These are phyloP conservation scores for Coranthus polyacanthus DNA, from an alignment of 2,797 vertebrate species.

Conservation along the genomic window DNA sequence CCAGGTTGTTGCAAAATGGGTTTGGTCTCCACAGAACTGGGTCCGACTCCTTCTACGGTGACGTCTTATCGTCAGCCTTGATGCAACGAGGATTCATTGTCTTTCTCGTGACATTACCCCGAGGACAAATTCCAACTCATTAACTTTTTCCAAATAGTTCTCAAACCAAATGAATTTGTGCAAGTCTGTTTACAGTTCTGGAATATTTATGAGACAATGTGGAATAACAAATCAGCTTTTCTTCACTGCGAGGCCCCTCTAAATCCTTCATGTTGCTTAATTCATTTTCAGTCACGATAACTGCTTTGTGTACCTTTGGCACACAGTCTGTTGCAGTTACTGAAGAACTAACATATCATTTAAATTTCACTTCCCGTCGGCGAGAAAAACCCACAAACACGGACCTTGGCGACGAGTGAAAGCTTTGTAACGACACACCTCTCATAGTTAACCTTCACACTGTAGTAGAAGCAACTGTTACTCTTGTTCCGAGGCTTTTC, in stretches of 20 bases:
- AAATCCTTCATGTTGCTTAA: conserved; percentile 24
- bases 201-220: conserved; percentile 57
- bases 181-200: conserved; percentile 40
- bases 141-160: conserved; percentile 42
- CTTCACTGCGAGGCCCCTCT: conserved; percentile 13
- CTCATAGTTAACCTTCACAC: too few species aligned
- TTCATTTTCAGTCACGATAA: conserved; percentile 32
- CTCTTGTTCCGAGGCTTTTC: too few species aligned
- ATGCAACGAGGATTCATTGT: conserved; percentile 6
- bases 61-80: neutral
- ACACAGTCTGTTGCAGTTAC: conserved; percentile 27
- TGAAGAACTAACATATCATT: conserved; percentile 35
- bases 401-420: conserved; percentile 3
- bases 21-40: neutral
- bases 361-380: conserved; percentile 16
- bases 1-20: neutral
- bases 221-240: conserved; percentile 52
- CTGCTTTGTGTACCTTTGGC: conserved; percentile 25
- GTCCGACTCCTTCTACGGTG: neutral
- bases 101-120: conserved; percentile 45
- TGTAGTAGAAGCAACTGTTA: neutral
- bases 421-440: conserved; percentile 10
- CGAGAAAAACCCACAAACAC: conserved; percentile 18
- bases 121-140: conserved; percentile 60
- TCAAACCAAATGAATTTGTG: conserved; percentile 41